Evolutionary conservation across 2,797 vertebrate species (phyloP).

Genomic region (Scleropages formosus): DNA sequence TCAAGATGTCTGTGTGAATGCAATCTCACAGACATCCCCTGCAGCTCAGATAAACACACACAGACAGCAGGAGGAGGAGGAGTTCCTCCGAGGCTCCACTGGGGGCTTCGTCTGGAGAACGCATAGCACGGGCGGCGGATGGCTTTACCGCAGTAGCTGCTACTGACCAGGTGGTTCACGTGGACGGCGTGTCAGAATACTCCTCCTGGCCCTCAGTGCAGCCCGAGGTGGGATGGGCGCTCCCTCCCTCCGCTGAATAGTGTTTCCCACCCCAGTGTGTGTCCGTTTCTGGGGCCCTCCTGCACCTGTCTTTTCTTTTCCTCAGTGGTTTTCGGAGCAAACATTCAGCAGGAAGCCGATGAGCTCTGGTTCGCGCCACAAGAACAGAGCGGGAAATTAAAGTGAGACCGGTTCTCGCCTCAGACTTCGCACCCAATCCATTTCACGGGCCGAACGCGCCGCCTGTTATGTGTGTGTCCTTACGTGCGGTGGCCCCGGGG

Average conservation of each 20-base stretch:
- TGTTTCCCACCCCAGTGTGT: too few species aligned
- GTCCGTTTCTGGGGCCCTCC: not conserved
- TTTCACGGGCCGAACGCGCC: constrained; percentile 28
- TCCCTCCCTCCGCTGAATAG: too few species aligned
- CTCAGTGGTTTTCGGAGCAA: not conserved
- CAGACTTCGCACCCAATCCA: constrained; percentile 24
- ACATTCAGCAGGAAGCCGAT: not conserved
- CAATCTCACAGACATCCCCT: not conserved
- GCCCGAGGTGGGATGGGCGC: too few species aligned
- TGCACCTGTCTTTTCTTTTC: too few species aligned
- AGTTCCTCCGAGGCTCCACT: too few species aligned
- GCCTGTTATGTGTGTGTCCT: constrained; percentile 34
- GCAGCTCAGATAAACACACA: constrained; percentile 23
- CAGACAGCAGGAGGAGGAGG: constrained; percentile 2
- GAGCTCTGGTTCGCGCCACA: not conserved
- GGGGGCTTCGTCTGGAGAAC: too few species aligned
- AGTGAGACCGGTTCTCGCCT: not conserved
- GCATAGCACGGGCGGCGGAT: too few species aligned
- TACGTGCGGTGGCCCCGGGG: constrained; percentile 33
- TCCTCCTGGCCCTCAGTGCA: too few species aligned
- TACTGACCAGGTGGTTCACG: too few species aligned
- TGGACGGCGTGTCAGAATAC: too few species aligned
- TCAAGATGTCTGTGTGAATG: not conserved
- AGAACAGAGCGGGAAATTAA: not conserved
- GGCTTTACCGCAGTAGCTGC: too few species aligned